Conservation (phyloP, 2,797 vertebrate genomes). For the Borostomias antarcticus region DNA sequence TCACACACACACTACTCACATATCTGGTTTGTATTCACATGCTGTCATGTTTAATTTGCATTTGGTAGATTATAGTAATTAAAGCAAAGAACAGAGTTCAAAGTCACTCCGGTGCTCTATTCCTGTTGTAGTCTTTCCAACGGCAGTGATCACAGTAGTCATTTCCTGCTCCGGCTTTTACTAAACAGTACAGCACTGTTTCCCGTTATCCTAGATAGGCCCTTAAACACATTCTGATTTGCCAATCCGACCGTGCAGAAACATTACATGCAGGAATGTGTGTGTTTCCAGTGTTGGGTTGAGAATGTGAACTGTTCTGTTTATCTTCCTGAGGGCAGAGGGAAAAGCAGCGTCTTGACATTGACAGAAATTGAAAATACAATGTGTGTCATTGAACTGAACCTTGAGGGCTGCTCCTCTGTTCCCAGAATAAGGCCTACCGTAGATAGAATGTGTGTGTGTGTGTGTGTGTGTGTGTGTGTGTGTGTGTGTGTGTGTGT, state of each 20-base stretch:
- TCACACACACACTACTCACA: constrained; percentile 5
- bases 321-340: constrained; percentile 1
- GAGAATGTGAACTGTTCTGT: too few species aligned
- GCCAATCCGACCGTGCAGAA: too few species aligned
- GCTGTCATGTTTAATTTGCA: constrained; percentile 55
- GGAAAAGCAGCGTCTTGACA: constrained; percentile 36
- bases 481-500: neutral
- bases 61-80: constrained; percentile 67
- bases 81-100: constrained; percentile 57
- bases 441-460: too few species aligned
- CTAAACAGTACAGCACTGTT: too few species aligned
- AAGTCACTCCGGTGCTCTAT: constrained; percentile 48
- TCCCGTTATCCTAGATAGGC: too few species aligned
- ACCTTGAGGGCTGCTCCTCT: constrained; percentile 41
- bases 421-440: constrained; percentile 32
- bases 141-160: too few species aligned
- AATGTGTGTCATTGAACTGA: constrained; percentile 40
- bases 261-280: too few species aligned
- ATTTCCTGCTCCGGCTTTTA: too few species aligned
- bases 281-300: too few species aligned
- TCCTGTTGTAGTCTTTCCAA: neutral
- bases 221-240: too few species aligned
- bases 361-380: constrained; percentile 52
- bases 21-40: constrained; percentile 51
- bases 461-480: neutral